Base-by-base conservation (phyloP, 1,140 invertebrate genomes). In the Ostrea edulis region DNA sequence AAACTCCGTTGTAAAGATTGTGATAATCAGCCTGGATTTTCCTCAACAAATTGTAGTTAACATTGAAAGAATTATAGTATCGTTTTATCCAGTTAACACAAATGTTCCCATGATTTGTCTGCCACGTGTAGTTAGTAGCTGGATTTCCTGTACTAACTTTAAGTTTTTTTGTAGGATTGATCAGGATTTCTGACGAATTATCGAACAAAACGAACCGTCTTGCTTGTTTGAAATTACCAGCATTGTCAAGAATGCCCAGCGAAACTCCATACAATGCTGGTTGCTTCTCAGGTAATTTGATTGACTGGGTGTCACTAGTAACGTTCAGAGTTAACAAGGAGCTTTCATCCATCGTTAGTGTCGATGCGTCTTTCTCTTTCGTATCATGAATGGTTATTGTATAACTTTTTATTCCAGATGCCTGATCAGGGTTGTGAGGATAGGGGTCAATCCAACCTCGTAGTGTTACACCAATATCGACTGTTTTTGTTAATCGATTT, bases 171-270 rank as follows among this genome's bases (percentile, higher is more conserved):
- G 14, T n/a, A 8, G 22, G 8, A 20, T 68, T 81, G 4, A 81
- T 62, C 17, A 29, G n/a, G 52, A 91, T 62, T 17, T 14, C 55
- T 14, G 91, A 90, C 0, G 82, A 86, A 86, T 90, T 88, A 84
- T 91, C 91, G 55, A 82, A 89, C 53, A 90, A 83, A 17, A 90
- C 84, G 17, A 91, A 90, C 54, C 88, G 65, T 2, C 91, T 55
- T 0, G 88, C 91, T 52, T 82, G 44, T 35, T 35, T 29, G 11
- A 87, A 52, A 53, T 91, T 91, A 9, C 86, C 87, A 35, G 91
- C 89, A 22, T 77, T 29, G 35, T 87, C 87, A 17, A 35, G 54
- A 12, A 87, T 82, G 22, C 25, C 22, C 0, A 87, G 51, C 9
- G 55, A 58, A 14, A 87, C 44, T 52, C 77, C 87, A 53, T 87